Percentiles rank a stretch among this genome's conserved stretches.
Conservation (phyloP, 2,113 vertebrate species). For the Aramus guarauna region DNA sequence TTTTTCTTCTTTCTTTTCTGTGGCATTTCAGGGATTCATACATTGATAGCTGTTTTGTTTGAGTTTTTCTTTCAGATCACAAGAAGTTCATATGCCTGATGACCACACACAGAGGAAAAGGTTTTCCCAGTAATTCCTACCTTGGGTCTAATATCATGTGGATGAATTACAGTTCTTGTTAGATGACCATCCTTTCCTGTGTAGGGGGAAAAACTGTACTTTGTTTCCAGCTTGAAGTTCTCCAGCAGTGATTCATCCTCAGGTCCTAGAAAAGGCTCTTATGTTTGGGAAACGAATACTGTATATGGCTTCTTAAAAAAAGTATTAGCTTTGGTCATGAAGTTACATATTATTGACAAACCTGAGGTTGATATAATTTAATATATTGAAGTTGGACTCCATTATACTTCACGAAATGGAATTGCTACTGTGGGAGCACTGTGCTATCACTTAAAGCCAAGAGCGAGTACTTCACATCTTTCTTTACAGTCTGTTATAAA, state of each 20-base stretch:
- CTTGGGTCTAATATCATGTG: background rate
- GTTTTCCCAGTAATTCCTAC: background rate
- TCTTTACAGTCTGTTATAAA: background rate
- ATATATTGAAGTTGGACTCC: background rate
- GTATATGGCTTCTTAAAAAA: background rate
- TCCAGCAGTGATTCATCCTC: background rate
- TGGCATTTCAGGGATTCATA: background rate
- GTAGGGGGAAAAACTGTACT: background rate
- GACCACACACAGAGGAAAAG: background rate
- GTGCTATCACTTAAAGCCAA: background rate
- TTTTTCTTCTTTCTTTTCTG: background rate
- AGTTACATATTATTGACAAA: background rate
- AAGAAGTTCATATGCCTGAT: background rate
- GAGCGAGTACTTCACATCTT: background rate
- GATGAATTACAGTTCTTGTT: background rate
- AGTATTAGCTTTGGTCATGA: background rate
- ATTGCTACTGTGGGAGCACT: background rate
- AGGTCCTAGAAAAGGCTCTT: background rate
- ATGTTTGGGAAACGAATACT: background rate
- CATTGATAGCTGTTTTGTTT: background rate
- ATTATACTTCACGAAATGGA: background rate
- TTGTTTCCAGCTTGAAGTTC: background rate
- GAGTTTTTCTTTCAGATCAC: background rate
- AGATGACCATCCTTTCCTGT: background rate
- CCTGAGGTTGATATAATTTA: background rate